Base-by-base conservation (phyloP, 1,140 invertebrate species). In the Geopemphigus sp. region DNA sequence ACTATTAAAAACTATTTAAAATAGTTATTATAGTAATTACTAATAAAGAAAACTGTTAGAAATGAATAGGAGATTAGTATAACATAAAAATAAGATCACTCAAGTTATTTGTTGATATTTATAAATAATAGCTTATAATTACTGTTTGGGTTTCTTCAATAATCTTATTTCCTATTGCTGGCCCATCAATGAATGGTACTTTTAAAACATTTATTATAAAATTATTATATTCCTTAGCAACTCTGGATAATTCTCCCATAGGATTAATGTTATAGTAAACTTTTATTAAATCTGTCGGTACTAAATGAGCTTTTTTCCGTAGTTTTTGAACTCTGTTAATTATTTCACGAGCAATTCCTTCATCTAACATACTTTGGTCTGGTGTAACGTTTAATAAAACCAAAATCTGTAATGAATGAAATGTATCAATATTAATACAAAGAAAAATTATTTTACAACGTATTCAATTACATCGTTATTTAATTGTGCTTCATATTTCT, bases 241-340 rank as follows among this genome's bases (percentile, higher is more conserved):
- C 88, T 80, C 90, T 89, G 22, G 87, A 85, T 26, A 97, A 86
- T 73, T 90, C 89, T 73, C 88, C 88, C 0, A 84, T 74, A 81
- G 92, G 90, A 73, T 83, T 85, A 3, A 94, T 88, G 45, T 89
- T 86, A 84, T 94, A 96, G 85, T 92, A 97, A 54, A 97, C 92
- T 53, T 90, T 89, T 29, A 98, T 94, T 80, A 92, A 90, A 87
- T 99, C 96, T 14, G 94, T 93, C 0, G 97, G 96, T 24, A 97
- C 92, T 17, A 99, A 87, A 84, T 94, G 91, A 2, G 95, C 96
- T 85, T 97, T 96, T 86, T 99, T 99, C n/a, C 98, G 88, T 0
- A 99, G 87, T 86, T 98, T 98, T 84, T 99, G 98, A 56, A 99
- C 90, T 61, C 97, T 90, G 85, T 99, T 99, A 39, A 98, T 95